Evolutionary conservation across 2,113 vertebrate species (phyloP), one percentile per base, ranked within the genome.

Genomic region (Zingel zingel): DNA sequence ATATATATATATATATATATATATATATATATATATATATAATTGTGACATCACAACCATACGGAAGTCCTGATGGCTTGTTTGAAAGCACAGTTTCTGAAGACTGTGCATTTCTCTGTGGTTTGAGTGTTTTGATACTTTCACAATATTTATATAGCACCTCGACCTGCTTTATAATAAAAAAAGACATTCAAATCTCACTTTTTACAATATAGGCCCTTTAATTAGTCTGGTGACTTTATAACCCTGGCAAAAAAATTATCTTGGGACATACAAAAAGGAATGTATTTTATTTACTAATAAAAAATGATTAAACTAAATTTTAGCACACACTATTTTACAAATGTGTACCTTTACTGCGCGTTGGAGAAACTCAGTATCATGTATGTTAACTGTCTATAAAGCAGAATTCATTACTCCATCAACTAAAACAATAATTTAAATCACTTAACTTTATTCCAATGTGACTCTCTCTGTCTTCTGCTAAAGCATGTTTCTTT

Each of bases 401-500:
- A 25, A 12, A 48, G 21, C 15, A 66, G 30, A 86, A 81, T 68
- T n/a, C 56, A 51, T 64, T 12, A 19, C 8, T 48, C 8, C 16
- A 75, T 68, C 9, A 48, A 23, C 45, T 33, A 43, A 19, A 27
- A 50, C 14, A n/a, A 61, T 36, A 0, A 62, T 73, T 87, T 63
- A 5, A 72, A 76, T 43, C 19, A 39, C 15, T 30, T 54, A 27
- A 33, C 45, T 48, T 36, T 47, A 63, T 56, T 73, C 23, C 51
- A 27, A 30, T 74, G 50, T 33, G 43, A 69, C 63, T 53, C 19
- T 48, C 51, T 59, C 47, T 62, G 11, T 25, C 21, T 33, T 25
- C 15, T 69, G 11, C 10, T 83, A 30, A 66, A 43, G 18, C n/a
- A 51, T 16, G 53, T 58, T 71, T 84, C 65, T 82, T 76, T 82